These are phyloP conservation scores for Hozukius guyotensis DNA, from an alignment of 2,797 vertebrate species.

Conservation along the genomic window DNA sequence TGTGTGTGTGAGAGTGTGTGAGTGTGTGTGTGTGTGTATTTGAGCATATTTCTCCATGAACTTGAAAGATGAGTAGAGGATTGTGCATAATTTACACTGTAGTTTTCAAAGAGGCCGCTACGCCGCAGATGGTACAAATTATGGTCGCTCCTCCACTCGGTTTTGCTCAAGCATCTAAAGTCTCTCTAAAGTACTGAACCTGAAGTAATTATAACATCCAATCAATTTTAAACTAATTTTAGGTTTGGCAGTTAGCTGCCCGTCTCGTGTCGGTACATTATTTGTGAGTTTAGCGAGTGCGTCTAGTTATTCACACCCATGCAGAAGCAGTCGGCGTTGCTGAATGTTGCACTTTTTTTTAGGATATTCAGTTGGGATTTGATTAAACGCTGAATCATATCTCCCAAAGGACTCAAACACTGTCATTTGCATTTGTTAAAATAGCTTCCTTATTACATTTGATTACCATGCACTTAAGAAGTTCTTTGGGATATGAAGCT, in stretches of 20 bases:
- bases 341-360: background rate
- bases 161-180: conserved; percentile 51
- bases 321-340: background rate
- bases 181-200: conserved; percentile 53
- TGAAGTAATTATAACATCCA: conserved; percentile 60
- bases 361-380: background rate
- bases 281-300: conserved; percentile 24
- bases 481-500: background rate
- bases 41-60: conserved; percentile 54
- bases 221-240: conserved; percentile 64
- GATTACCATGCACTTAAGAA: background rate
- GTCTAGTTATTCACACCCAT: conserved; percentile 4
- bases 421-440: background rate
- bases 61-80: conserved; percentile 66
- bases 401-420: background rate
- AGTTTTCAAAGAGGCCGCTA: conserved; percentile 62
- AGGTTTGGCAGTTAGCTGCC: conserved; percentile 35
- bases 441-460: background rate
- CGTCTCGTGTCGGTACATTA: conserved; percentile 29
- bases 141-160: conserved; percentile 42
- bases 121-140: conserved; percentile 58
- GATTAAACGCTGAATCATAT: background rate
- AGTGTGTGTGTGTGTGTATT: conserved; percentile 26
- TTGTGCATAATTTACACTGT: conserved; percentile 61
- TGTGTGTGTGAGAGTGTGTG: conserved; percentile 3